These are phyloP conservation scores for Callyntrura guangdongensis DNA, from an alignment of 2,888 invertebrate genomes.

Conservation along the genomic window DNA sequence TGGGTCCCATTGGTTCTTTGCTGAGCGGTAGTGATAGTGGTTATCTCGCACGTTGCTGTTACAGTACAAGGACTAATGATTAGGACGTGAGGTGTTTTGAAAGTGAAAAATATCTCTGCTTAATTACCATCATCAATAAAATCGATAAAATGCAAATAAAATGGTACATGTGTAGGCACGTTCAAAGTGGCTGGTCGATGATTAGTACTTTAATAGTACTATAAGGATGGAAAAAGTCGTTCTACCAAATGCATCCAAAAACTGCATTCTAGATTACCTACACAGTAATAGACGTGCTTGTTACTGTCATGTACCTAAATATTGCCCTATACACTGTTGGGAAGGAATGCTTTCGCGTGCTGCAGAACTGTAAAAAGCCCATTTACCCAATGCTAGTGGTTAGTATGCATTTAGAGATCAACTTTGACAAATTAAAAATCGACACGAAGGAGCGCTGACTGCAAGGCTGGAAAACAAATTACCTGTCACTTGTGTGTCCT, in stretches of 20 bases:
- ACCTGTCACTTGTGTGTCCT: background rate
- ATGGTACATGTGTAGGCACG: constrained; percentile 20
- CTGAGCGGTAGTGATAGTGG: background rate
- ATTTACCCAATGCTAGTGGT: background rate
- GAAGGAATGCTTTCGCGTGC: background rate
- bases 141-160: constrained; percentile 41
- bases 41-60: constrained; percentile 22
- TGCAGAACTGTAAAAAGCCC: background rate
- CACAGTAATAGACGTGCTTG: background rate
- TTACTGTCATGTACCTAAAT: background rate
- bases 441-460: background rate
- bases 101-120: constrained; percentile 68
- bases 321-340: too few relatives aligned
- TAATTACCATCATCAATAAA: constrained; percentile 65
- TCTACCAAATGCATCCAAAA: background rate
- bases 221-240: background rate
- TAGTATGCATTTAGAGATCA: background rate
- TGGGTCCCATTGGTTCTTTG: background rate
- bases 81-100: constrained; percentile 57
- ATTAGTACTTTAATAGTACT: too few relatives aligned
- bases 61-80: constrained; percentile 64
- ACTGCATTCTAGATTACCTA: constrained; percentile 3
- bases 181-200: background rate
- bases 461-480: constrained; percentile 20
- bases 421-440: background rate